These are phyloP conservation scores for Chloroclysta siterata DNA, from an alignment of 2,888 invertebrate species.

Conservation along the genomic window DNA sequence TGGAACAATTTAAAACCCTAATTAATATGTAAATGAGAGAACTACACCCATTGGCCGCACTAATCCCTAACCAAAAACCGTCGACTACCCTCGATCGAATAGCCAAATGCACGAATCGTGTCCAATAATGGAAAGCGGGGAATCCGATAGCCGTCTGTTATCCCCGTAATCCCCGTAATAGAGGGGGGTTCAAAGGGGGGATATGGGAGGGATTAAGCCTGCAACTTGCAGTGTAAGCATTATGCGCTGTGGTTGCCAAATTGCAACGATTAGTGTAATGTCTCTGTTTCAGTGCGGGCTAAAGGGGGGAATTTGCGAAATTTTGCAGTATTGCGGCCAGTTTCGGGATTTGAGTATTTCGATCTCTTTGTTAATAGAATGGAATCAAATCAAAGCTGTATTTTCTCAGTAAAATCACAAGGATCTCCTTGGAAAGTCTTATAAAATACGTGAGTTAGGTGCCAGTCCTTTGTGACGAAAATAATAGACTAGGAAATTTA, in stretches of 20 bases:
- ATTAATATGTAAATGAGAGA: background rate
- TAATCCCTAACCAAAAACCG: constrained; percentile 6
- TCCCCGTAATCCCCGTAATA: constrained; percentile 35
- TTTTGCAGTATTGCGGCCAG: background rate
- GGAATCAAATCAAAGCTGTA: no score
- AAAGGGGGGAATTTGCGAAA: constrained; percentile 9
- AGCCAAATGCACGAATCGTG: constrained; percentile 41
- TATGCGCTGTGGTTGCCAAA: constrained; percentile 27
- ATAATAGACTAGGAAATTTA: no score
- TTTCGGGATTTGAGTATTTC: background rate
- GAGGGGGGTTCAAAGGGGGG: constrained; percentile 16
- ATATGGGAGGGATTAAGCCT: constrained; percentile 17
- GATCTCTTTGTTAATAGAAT: background rate
- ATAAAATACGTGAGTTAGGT: no score
- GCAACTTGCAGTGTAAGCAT: constrained; percentile 31
- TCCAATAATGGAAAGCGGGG: constrained; percentile 33
- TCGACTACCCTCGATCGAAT: constrained; percentile 14
- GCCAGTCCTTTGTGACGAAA: no score
- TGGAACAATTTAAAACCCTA: constrained; percentile 1
- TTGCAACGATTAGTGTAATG: constrained; percentile 24
- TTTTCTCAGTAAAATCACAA: no score
- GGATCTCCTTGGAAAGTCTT: no score
- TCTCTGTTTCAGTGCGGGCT: constrained; percentile 8
- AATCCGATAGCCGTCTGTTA: constrained; percentile 39
- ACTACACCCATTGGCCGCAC: background rate